phyloP scores from a whole-genome alignment of 1,140 invertebrate species.

The Trigoniulus corallinus region DNA sequence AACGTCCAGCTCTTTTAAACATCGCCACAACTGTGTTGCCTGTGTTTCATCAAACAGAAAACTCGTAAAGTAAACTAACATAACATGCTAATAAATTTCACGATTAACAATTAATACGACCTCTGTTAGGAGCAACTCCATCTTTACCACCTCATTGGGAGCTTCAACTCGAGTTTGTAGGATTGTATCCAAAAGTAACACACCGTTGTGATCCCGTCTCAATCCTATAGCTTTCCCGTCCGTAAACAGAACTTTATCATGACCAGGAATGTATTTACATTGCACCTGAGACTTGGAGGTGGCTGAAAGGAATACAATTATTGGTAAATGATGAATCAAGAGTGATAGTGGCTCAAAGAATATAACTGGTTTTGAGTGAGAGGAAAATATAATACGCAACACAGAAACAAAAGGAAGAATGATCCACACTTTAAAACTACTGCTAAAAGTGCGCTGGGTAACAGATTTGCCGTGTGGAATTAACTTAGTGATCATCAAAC shows the following conservation, averaged over 20 bases:
- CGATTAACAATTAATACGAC: slow-evolving; percentile 26
- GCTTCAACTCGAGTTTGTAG: slow-evolving; percentile 55
- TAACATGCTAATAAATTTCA: not conserved
- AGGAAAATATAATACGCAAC: not conserved
- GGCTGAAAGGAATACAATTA: slow-evolving; percentile 24
- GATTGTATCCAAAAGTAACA: slow-evolving; percentile 68
- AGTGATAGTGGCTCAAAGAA: slow-evolving; percentile 1
- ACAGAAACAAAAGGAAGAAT: not conserved
- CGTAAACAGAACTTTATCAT: slow-evolving; percentile 64
- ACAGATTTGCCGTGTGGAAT: no score
- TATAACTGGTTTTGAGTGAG: slow-evolving; percentile 9
- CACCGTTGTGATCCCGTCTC: slow-evolving; percentile 74
- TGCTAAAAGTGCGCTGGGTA: no score
- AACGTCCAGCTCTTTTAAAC: slow-evolving; percentile 48
- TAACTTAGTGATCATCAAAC: no score
- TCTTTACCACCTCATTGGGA: slow-evolving; percentile 50
- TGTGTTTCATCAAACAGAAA: slow-evolving; percentile 17
- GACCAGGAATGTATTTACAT: slow-evolving; percentile 54
- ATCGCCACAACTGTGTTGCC: slow-evolving; percentile 63
- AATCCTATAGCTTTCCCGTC: slow-evolving; percentile 62
- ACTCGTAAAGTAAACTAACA: not conserved
- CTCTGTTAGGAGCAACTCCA: slow-evolving; percentile 72
- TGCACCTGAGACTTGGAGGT: slow-evolving; percentile 34
- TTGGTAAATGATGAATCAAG: slow-evolving; percentile 5
- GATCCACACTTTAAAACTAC: not conserved